Evolutionary conservation across 2,113 vertebrate genomes (phyloP).

Genomic region (Scolopax mira): DNA sequence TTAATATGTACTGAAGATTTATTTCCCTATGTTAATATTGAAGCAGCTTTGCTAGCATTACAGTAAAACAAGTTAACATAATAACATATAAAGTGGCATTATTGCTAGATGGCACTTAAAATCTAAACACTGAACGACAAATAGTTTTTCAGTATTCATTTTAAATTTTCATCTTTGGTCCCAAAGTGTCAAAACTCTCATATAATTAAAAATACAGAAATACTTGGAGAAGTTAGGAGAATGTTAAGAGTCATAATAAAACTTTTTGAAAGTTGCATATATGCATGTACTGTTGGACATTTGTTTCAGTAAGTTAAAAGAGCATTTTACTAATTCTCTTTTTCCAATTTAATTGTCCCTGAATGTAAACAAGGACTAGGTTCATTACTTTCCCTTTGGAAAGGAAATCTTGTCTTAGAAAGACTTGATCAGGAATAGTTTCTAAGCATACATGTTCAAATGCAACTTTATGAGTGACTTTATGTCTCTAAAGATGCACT

Average conservation of each 20-base stretch:
- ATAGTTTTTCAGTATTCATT: neutral
- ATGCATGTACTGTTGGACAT: neutral
- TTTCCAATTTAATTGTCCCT: neutral
- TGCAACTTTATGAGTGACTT: neutral
- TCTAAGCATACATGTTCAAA: neutral
- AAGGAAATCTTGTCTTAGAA: neutral
- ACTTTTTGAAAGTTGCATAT: neutral
- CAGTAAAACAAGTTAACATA: neutral
- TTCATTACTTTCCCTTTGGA: neutral
- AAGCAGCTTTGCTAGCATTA: neutral
- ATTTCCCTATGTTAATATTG: neutral
- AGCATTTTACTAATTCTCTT: neutral
- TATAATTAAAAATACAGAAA: neutral
- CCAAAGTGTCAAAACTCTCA: neutral
- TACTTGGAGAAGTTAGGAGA: neutral
- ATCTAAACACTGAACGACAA: neutral
- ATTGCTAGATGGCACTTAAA: neutral
- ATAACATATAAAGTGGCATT: neutral
- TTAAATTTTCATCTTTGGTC: neutral
- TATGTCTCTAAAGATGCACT: neutral
- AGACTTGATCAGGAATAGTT: neutral
- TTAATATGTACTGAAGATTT: neutral
- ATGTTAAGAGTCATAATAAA: neutral
- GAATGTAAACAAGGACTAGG: neutral
- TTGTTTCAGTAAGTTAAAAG: neutral